Base-by-base conservation (phyloP, 1,140 invertebrate species). In the Sycophila sp. region DNA sequence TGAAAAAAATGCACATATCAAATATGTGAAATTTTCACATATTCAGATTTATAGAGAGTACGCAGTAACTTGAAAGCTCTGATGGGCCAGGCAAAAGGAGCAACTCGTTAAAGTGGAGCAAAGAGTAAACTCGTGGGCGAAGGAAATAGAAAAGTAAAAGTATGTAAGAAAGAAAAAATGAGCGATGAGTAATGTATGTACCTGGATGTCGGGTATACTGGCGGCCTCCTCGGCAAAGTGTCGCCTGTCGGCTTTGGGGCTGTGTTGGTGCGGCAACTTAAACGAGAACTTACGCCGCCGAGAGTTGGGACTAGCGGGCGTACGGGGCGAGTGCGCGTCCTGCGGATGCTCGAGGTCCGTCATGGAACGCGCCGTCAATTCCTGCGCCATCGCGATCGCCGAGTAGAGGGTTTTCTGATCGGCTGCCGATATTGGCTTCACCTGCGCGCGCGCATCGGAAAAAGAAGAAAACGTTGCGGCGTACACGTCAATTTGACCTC, bases 341-440 rank as follows among this genome's bases (percentile, higher is more conserved):
- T 72, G 70, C 38, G 87, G 84, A 75, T 84, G 81, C 60, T 91
- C 93, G 70, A 94, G 84, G 78, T 95, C 93, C 76, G 91, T 92
- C 94, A 97, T 96, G 4, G 94, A 96, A 78, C 91, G 92, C 55
- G 91, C 91, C 32, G 94, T 96, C 64, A 98, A 89, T 85, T 98
- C 96, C 86, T 97, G 97, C 24, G 96, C 96, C 85, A 98, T 89
- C 32, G 94, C 95, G 71, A 98, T 97, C 5, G 96, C 96, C 47
- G 94, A 93, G 75, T 98, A 96, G 30, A 99, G 87, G n/a, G 94
- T 96, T 81, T 93, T 94, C 80, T 97, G 91, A 83, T 98, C 96
- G 68, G 96, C 93, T 0, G 95, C 94, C 22, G 96, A 98, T 85
- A 98, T 97, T 13, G 93, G 94, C 83, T 98, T 98, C 55, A 99